Base-by-base conservation (phyloP, 1,140 invertebrate species). In the Sitobion miscanthi region DNA sequence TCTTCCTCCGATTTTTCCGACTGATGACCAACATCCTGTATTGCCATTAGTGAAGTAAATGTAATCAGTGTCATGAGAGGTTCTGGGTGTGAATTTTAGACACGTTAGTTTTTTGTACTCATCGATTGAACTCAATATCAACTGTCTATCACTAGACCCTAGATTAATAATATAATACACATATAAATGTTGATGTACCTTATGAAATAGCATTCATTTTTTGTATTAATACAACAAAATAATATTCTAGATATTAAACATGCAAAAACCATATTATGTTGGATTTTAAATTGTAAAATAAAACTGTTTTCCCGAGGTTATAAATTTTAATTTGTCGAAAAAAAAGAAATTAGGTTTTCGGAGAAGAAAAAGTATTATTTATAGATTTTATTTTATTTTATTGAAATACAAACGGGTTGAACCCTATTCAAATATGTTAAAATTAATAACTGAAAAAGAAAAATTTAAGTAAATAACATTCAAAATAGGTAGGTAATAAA, bases 21-120 rank as follows among this genome's bases (percentile, higher is more conserved):
- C 95, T 82, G 95, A 95, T 9, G 95, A 95, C 97, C 97, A 98
- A 94, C 98, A 98, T 20, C 98, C 98, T 4, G 96, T 97, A 52
- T 96, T 96, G 8, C 95, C 95, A 92, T 96, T 97, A 2, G 96
- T 96, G 85, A 98, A 97, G 14, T 96, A 95, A 62, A 98, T 95
- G 94, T 97, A 98, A 94, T 98, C 97, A 0, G 90, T 94, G 94
- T 97, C 96, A 6, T 95, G 94, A 0, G 95, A 95, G 1, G 94
- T 96, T 94, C 96, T 96, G 0, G 96, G 96, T 20, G 97, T 96
- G 94, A 97, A 98, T 69, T 96, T 96, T n/a, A 98, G 95, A 94
- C 97, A 98, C 0, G 97, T 98, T 82, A 96, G 95, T 45, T 96
- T 96, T 94, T 97, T 97, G 94, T 97, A 97, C 94, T 97, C 96